Conservation (phyloP, 2,113 vertebrate genomes). For the Cololabis saira region DNA sequence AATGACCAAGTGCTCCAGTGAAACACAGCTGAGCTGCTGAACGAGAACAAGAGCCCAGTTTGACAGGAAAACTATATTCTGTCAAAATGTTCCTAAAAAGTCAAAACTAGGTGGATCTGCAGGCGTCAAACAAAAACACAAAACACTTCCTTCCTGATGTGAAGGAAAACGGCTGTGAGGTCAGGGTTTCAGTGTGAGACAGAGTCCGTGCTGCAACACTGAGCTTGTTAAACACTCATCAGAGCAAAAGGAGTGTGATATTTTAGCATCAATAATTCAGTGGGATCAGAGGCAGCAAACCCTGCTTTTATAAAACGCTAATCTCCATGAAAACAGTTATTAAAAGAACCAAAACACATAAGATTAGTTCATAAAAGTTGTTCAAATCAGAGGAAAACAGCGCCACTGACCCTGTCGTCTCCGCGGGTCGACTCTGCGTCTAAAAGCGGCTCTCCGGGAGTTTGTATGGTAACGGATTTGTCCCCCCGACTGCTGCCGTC, state of each 20-base stretch:
- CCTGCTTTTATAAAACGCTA: background rate
- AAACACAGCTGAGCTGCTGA: constrained; percentile 11
- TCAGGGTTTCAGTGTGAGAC: background rate
- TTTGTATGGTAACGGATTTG: constrained; percentile 97
- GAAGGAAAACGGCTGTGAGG: background rate
- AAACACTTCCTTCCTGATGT: background rate
- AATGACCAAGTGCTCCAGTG: background rate
- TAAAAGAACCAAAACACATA: background rate
- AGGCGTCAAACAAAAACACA: background rate
- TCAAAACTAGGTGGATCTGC: background rate
- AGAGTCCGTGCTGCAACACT: background rate
- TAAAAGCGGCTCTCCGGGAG: constrained; percentile 91
- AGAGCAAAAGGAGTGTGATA: background rate
- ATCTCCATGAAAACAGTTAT: no score
- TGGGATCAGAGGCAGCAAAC: background rate
- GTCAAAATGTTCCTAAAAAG: background rate
- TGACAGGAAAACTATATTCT: background rate
- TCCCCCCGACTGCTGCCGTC: constrained; percentile 90
- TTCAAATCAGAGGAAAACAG: background rate
- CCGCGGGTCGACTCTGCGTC: constrained; percentile 94
- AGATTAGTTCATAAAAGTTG: no score
- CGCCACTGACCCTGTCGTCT: constrained; percentile 86
- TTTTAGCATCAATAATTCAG: background rate
- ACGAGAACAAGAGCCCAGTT: background rate
- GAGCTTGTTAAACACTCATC: background rate